Base-by-base conservation (phyloP, 1,140 invertebrate species). In the Hypothenemus hampei region DNA sequence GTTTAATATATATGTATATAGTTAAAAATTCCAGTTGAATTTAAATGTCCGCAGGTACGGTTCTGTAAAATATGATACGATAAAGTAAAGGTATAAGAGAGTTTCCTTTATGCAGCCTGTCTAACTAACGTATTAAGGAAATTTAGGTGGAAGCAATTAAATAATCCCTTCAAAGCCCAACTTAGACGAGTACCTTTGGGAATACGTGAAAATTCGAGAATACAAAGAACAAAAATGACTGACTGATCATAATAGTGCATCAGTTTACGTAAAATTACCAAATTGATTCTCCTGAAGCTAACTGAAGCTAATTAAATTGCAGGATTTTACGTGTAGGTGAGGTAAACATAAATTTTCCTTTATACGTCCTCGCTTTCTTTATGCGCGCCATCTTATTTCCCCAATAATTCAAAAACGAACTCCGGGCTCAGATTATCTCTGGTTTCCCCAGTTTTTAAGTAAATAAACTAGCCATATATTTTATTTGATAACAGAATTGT, bases 81-180 rank as follows among this genome's bases (percentile, higher is more conserved):
- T 50, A 35, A 67, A 67, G 62, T 64, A 64, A 64, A 61, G 60
- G 62, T 62, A 57, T 50, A 65, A 64, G 64, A 62, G 60, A 57
- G 48, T 51, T 46, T 66, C 64, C 64, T 65, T 65, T 65, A 67
- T 63, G 61, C 57, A 47, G 44, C 60, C 56, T 58, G 60, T 59
- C 63, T 65, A 66, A 66, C 66, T 68, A 65, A 56, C 65, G 65
- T 63, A 68, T 68, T 66, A 65, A 68, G 64, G 61, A 64, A 63
- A 65, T 62, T 65, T 61, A 55, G 60, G 60, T 58, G 48, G 57
- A 63, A 57, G 62, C 64, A 67, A 65, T 66, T 66, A 68, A 66
- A 66, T 68, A 66, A 68, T 68, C 66, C 66, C 66, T 66, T 66
- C 66, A 68, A 68, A 68, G 66, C 65, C 54, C 40, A 55, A 65